These are phyloP conservation scores for Catocala sponsa DNA, from an alignment of 2,888 invertebrate species.

Conservation along the genomic window DNA sequence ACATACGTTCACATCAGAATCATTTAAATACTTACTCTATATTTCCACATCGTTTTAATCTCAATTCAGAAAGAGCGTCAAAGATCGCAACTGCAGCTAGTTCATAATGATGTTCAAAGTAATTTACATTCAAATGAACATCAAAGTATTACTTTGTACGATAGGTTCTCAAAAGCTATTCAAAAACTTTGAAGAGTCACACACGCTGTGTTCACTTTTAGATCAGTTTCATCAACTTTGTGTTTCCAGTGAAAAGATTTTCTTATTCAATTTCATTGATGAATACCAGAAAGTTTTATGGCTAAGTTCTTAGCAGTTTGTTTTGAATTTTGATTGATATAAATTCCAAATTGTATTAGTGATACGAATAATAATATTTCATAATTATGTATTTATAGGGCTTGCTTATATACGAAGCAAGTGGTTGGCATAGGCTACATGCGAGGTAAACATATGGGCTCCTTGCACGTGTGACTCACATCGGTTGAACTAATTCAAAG, in stretches of 20 bases:
- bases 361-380: too few relatives aligned
- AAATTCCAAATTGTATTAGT: not conserved
- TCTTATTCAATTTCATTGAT: slow-evolving; percentile 16
- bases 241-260: slow-evolving; percentile 20
- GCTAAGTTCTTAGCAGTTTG: slow-evolving; percentile 17
- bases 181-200: slow-evolving; percentile 47
- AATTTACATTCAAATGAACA: slow-evolving; percentile 41
- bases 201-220: slow-evolving; percentile 52
- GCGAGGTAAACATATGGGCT: too few relatives aligned
- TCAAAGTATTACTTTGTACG: slow-evolving; percentile 37
- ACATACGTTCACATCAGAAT: too few relatives aligned
- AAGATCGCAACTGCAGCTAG: slow-evolving; percentile 9
- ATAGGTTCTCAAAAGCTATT: slow-evolving; percentile 55
- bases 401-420: too few relatives aligned
- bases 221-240: slow-evolving; percentile 40
- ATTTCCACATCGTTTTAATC: too few relatives aligned
- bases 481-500: too few relatives aligned
- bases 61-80: not conserved
- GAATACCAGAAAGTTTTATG: slow-evolving; percentile 16
- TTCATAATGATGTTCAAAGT: slow-evolving; percentile 45
- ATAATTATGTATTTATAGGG: too few relatives aligned
- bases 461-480: too few relatives aligned
- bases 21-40: too few relatives aligned
- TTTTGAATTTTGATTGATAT: not conserved
- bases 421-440: too few relatives aligned